Evolutionary conservation across 1,140 invertebrate species (phyloP).

Genomic region (Drosophila rufa): DNA sequence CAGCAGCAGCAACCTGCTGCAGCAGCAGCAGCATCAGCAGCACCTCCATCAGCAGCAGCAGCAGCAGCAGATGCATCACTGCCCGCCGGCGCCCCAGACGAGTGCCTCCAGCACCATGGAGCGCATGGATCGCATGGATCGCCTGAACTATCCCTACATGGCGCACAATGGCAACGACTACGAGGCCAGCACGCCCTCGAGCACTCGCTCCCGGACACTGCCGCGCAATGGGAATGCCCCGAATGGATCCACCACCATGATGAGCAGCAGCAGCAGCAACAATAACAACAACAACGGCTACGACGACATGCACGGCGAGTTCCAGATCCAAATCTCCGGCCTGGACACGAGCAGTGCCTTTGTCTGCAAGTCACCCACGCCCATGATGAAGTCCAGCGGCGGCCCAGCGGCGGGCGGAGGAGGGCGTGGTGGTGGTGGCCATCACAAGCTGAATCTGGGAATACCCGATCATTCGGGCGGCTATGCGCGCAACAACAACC

Average conservation of each 20-base stretch:
- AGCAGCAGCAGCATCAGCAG: constrained; percentile 19
- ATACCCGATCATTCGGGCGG: constrained; percentile 82
- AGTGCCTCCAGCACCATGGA: constrained; percentile 84
- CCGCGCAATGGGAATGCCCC: constrained; percentile 85
- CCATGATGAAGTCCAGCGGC: constrained; percentile 77
- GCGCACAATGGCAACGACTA: constrained; percentile 65
- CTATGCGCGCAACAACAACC: constrained; percentile 74
- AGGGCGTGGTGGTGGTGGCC: constrained; percentile 2
- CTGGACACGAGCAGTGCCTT: constrained; percentile 87
- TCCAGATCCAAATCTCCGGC: constrained; percentile 85
- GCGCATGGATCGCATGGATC: constrained; percentile 70
- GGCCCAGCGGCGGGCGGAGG: constrained; percentile 14
- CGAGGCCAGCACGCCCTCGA: constrained; percentile 55
- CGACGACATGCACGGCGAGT: constrained; percentile 74
- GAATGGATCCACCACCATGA: constrained; percentile 1
- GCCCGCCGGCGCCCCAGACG: constrained; percentile 77
- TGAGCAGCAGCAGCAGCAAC: constrained; percentile 58
- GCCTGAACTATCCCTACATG: constrained; percentile 63
- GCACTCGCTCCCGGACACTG: constrained; percentile 64
- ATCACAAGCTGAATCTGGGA: constrained; percentile 78
- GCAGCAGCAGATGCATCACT: constrained; percentile 54
- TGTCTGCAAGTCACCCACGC: constrained; percentile 87
- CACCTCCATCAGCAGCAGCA: constrained; percentile 50
- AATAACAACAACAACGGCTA: constrained; percentile 84
- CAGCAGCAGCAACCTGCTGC: constrained; percentile 76